Evolutionary conservation across 1,140 invertebrate genomes (phyloP), one percentile per base, ranked within the genome.

Genomic region (Elymnias hypermnestra): DNA sequence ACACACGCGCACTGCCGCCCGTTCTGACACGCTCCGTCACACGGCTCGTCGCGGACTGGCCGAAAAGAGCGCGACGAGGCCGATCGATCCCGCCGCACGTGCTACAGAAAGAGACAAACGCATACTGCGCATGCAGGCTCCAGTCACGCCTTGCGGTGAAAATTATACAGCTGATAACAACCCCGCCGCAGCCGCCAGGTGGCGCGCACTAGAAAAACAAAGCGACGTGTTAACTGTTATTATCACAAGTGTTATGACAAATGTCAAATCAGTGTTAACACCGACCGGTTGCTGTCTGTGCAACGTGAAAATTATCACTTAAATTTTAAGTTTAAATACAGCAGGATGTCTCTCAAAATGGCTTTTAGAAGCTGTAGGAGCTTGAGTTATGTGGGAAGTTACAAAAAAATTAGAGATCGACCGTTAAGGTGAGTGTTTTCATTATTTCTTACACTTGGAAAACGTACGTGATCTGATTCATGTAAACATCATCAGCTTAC

Each of bases 1-100:
- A 63, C 72, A 78, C 81, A 77, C 63, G 81, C 82, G 81, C 84
- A 84, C 68, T 71, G 38, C 29, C 49, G 12, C n/a, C n/a, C n/a
- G 29, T 38, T 51, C 47, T 53, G 52, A 63, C 63, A 66, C 62
- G 49, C 57, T 56, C 59, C 59, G 59, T 55, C 68, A 63, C 58
- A 49, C 54, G 40, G 56, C 38, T 35, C 42, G 45, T 45, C 44
- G 57, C 65, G 35, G 51, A 67, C 62, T 71, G 67, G 55, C 60
- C 58, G 56, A 60, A 75, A 67, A 69, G 63, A 74, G 70, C 57
- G 63, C 66, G 72, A 51, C 53, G 64, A 56, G 55, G 45, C 40
- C 31, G 31, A 33, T 70, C 70, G 76, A 72, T 78, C 59, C 45
- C 45, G 21, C 31, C 57, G 44, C 38, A 64, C 68, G 52, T 71